Percentiles rank a stretch among this genome's conserved stretches.
These are phyloP conservation scores for Agraylea sexmaculata DNA, from an alignment of 1,140 invertebrate genomes.

Conservation along the genomic window DNA sequence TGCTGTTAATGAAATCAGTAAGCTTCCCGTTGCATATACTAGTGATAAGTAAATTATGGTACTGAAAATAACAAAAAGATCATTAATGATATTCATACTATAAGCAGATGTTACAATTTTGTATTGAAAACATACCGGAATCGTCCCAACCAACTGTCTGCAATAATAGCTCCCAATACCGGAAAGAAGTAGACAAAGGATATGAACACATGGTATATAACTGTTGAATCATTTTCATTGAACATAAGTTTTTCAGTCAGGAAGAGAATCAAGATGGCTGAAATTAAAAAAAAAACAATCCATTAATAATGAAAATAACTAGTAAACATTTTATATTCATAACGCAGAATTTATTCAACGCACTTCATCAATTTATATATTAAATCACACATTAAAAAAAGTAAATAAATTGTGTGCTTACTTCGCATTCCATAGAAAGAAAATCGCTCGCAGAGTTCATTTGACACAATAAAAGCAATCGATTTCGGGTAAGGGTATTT, in stretches of 20 bases:
- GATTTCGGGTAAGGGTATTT: constrained; percentile 73
- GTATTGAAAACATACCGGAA: constrained; percentile 39
- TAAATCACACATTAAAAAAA: constrained; percentile 2
- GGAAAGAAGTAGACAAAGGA: constrained; percentile 75
- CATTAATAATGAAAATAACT: neutral
- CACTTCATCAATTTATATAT: too few species aligned
- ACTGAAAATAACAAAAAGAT: constrained; percentile 46
- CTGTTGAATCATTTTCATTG: constrained; percentile 53
- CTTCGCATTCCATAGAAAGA: constrained; percentile 93
- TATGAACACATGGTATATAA: constrained; percentile 68
- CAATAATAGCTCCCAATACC: constrained; percentile 72
- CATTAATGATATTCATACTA: too few species aligned
- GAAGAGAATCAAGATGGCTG: constrained; percentile 71
- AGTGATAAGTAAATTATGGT: constrained; percentile 83
- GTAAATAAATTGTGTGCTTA: constrained; percentile 40
- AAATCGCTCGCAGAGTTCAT: constrained; percentile 96
- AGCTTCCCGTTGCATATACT: constrained; percentile 75
- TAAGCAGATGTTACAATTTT: neutral
- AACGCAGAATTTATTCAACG: too few species aligned
- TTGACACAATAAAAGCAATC: constrained; percentile 88
- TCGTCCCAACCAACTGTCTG: constrained; percentile 69
- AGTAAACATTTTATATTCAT: neutral
- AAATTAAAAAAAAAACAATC: constrained; percentile 20
- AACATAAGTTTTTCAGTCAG: constrained; percentile 55
- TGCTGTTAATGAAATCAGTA: constrained; percentile 61